Evolutionary conservation across 2,113 vertebrate species (phyloP).

Genomic region (Rhizomys pruinosus): DNA sequence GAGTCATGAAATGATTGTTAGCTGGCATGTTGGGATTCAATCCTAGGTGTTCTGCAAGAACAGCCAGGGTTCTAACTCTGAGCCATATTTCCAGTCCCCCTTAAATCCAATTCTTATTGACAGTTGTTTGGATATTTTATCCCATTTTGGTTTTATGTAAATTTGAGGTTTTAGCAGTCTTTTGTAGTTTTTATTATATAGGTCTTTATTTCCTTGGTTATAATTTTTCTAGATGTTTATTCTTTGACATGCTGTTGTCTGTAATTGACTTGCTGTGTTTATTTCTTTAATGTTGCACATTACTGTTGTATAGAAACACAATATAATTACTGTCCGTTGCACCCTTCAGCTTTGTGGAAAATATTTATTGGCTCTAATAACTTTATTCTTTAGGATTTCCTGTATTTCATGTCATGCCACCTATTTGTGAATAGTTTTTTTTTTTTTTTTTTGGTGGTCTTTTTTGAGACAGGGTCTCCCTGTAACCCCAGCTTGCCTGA

Average conservation of each 20-base stretch:
- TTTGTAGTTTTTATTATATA: neutral
- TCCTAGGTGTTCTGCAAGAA: too few species aligned
- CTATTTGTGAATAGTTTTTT: neutral
- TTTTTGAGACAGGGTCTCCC: too few species aligned
- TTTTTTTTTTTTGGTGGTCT: neutral
- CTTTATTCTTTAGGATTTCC: neutral
- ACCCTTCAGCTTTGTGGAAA: neutral
- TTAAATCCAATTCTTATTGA: neutral
- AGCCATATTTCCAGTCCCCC: too few species aligned
- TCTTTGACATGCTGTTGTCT: neutral
- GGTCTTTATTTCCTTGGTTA: neutral
- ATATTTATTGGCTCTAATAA: constrained; percentile 2
- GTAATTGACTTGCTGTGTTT: neutral
- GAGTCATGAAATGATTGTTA: too few species aligned
- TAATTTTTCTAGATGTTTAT: neutral
- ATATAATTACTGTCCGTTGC: neutral
- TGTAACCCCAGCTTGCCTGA: too few species aligned
- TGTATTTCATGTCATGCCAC: neutral
- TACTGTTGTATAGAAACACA: neutral
- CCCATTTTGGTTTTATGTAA: neutral
- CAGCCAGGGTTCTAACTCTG: too few species aligned
- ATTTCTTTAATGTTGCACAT: neutral
- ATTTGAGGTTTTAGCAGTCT: neutral
- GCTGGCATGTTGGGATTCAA: too few species aligned
- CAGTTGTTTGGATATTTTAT: neutral